phyloP scores from a whole-genome alignment of 2,888 invertebrate genomes.

The Hyposoter didymator region DNA sequence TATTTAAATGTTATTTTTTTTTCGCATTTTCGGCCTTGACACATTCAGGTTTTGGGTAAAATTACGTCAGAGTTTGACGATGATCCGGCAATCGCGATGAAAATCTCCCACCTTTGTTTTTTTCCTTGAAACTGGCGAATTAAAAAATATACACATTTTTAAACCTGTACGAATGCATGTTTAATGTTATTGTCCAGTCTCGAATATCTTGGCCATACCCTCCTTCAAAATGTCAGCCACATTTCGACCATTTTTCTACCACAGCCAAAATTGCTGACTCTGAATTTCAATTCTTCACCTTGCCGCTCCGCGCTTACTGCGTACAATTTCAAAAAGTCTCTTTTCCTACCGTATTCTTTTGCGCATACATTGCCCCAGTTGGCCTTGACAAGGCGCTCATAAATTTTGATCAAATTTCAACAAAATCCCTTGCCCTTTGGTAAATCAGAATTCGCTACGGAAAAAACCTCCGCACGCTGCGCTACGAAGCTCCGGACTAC shows the following conservation, averaged over 20 bases:
- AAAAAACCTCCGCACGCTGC: neutral
- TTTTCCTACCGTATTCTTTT: neutral
- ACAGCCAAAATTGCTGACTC: neutral
- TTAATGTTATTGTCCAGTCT: neutral
- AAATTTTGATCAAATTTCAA: neutral
- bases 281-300: neutral
- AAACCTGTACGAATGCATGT: neutral
- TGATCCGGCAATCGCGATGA: constrained; percentile 24
- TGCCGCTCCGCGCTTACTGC: neutral
- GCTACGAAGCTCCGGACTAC: neutral
- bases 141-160: neutral
- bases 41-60: constrained; percentile 53
- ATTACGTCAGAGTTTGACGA: constrained; percentile 56
- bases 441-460: neutral
- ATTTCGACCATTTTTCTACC: neutral
- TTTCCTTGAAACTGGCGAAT: constrained; percentile 25
- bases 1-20: constrained; percentile 29
- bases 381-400: neutral
- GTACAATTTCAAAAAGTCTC: neutral
- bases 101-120: constrained; percentile 36
- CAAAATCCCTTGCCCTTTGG: neutral
- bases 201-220: neutral
- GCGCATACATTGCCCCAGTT: neutral
- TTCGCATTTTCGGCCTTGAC: constrained; percentile 51
- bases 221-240: neutral